A percentile compares a stretch with the other conserved stretches of the same genome.
These are phyloP conservation scores for Ochotona princeps DNA, from an alignment of 2,113 vertebrate species.

Conservation along the genomic window DNA sequence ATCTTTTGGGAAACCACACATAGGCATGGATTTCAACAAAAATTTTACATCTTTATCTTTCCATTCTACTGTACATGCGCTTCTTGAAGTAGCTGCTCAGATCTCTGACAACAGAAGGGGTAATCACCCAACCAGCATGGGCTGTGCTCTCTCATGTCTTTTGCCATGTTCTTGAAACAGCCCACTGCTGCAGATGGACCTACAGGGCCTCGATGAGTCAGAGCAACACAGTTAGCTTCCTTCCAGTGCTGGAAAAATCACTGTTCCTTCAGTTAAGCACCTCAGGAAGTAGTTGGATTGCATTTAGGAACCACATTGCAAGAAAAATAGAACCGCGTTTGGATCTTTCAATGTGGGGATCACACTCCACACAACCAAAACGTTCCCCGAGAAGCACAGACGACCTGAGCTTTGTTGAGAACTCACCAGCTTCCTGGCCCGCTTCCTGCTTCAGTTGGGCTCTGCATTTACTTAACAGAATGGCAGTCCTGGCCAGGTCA, in stretches of 20 bases:
- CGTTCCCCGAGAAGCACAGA: background rate
- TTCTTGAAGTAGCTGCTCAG: background rate
- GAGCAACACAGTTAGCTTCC: background rate
- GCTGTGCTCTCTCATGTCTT: background rate
- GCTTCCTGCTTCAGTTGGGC: background rate
- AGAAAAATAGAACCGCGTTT: background rate
- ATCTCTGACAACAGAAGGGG: background rate
- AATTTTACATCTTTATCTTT: too few species aligned
- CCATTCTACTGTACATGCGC: too few species aligned
- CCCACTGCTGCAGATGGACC: background rate
- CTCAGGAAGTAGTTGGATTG: background rate
- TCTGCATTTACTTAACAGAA: background rate
- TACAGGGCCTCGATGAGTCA: background rate
- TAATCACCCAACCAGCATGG: fast-evolving
- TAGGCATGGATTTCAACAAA: too few species aligned
- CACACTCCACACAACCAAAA: background rate
- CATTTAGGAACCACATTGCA: background rate
- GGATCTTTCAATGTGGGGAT: background rate
- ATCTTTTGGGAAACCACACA: too few species aligned
- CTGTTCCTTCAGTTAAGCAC: background rate
- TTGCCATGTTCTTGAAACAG: fast-evolving
- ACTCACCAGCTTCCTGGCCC: background rate
- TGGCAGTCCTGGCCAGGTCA: too few species aligned
- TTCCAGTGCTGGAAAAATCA: background rate
- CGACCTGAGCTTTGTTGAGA: background rate